These are phyloP conservation scores for Tanypteryx hageni DNA, from an alignment of 2,888 invertebrate genomes.

Conservation along the genomic window DNA sequence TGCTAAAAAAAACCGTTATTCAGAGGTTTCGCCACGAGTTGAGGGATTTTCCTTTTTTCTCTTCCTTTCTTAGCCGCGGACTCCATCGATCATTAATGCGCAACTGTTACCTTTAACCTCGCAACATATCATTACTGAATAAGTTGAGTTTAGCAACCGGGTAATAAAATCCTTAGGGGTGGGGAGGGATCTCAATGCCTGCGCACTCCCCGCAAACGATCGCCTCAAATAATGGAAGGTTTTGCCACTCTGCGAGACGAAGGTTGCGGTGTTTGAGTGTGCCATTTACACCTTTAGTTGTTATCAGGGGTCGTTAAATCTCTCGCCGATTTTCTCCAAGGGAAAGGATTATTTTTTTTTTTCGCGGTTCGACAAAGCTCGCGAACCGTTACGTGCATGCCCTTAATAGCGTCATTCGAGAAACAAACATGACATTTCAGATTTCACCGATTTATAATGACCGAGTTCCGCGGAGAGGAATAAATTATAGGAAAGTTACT, in stretches of 20 bases:
- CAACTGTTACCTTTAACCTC: conserved; percentile 6
- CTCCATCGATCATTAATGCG: neutral
- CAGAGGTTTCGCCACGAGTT: neutral
- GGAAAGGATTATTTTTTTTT: no score
- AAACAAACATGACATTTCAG: no score
- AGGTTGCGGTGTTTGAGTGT: neutral
- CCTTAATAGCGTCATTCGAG: no score
- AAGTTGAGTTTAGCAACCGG: no score
- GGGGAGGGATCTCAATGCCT: neutral
- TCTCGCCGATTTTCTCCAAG: no score
- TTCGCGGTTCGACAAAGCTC: no score
- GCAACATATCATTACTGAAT: neutral
- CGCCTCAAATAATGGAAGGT: neutral
- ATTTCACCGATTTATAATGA: no score
- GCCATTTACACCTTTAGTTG: neutral
- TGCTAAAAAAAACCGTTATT: neutral
- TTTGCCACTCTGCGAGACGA: neutral
- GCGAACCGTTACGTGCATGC: no score
- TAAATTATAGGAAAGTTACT: no score
- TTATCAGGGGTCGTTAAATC: neutral
- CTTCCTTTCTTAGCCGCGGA: neutral
- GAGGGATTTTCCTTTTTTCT: neutral
- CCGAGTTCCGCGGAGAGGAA: no score
- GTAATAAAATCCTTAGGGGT: neutral
- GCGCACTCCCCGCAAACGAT: neutral